Percentiles rank a stretch among this genome's conserved stretches.
Evolutionary conservation across 2,888 invertebrate species (phyloP).

Genomic region (Drosophila subsilvestris): DNA sequence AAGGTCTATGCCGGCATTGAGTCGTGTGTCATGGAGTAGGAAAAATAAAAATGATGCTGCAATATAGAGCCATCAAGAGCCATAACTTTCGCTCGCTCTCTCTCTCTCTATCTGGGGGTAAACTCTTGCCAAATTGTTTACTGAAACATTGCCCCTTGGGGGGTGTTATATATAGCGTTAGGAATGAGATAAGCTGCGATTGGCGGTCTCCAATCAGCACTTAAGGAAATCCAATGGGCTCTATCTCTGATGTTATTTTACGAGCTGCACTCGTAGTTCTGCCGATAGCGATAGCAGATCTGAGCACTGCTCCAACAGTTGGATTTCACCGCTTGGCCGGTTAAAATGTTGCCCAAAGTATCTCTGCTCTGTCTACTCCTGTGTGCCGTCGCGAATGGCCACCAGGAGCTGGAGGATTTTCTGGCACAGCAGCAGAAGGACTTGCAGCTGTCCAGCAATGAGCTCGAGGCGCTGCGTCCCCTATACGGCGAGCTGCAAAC

Average conservation of each 20-base stretch:
- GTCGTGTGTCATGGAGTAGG: constrained; percentile 13
- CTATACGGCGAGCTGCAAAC: constrained; percentile 68
- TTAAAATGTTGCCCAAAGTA: constrained; percentile 41
- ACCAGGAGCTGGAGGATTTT: constrained; percentile 52
- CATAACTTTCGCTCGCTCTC: background rate
- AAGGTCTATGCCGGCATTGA: constrained; percentile 33
- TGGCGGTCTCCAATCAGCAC: constrained; percentile 57
- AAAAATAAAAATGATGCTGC: constrained; percentile 9
- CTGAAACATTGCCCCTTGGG: constrained; percentile 29
- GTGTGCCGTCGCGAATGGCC: constrained; percentile 25
- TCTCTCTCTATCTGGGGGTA: background rate
- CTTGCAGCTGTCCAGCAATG: constrained; percentile 55
- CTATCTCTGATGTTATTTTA: constrained; percentile 54
- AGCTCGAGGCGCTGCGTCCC: constrained; percentile 66
- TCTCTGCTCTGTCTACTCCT: constrained; percentile 34
- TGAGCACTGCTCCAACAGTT: constrained; percentile 43
- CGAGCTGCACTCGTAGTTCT: constrained; percentile 9
- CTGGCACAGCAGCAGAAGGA: constrained; percentile 57
- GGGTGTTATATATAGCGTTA: constrained; percentile 25
- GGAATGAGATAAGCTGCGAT: constrained; percentile 52
- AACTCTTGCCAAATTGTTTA: constrained; percentile 6
- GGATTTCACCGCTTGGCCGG: constrained; percentile 17
- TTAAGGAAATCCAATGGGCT: constrained; percentile 63
- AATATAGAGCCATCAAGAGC: no score
- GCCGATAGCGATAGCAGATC: constrained; percentile 47